A percentile compares a stretch with the other conserved stretches of the same genome.
phyloP scores from a whole-genome alignment of 30 jellyfish, hydroid and myxozoan genomes.

The Turritopsis dohrnii region DNA sequence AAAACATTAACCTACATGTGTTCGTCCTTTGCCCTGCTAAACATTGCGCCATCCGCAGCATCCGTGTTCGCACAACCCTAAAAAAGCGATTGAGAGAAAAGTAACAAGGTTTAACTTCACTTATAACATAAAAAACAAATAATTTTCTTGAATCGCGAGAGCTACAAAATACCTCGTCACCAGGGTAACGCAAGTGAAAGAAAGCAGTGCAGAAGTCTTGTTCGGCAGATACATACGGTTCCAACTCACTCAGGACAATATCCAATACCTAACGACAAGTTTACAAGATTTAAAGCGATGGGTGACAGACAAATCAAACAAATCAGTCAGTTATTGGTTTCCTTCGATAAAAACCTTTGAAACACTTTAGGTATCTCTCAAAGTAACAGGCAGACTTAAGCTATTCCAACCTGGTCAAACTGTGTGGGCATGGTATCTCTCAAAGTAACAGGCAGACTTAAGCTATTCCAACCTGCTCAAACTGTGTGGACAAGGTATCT shows the following conservation, averaged over 20 bases:
- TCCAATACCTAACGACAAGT: constrained; percentile 59
- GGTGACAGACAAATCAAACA: neutral
- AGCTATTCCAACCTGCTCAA: constrained; percentile 27
- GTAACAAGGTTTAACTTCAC: neutral
- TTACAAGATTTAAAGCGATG: neutral
- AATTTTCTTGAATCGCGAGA: too few relatives aligned
- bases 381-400: too few relatives aligned
- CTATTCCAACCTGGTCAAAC: constrained; percentile 29
- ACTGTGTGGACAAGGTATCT: constrained; percentile 20
- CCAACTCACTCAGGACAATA: constrained; percentile 66
- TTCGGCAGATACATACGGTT: constrained; percentile 81
- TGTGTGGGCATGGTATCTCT: constrained; percentile 21
- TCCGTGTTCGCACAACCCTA: neutral
- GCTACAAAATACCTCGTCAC: constrained; percentile 36
- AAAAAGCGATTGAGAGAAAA: neutral
- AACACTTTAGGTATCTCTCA: too few relatives aligned
- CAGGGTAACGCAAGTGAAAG: constrained; percentile 55
- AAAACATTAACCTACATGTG: neutral
- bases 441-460: too few relatives aligned
- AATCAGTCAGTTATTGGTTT: too few relatives aligned
- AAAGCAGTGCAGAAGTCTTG: constrained; percentile 71
- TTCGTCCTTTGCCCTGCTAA: neutral
- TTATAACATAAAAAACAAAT: neutral
- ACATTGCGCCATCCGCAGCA: neutral
- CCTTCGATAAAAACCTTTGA: too few relatives aligned